A percentile compares a stretch with the other conserved stretches of the same genome.
Evolutionary conservation across 2,888 invertebrate genomes (phyloP).

Genomic region (Idaea straminata): DNA sequence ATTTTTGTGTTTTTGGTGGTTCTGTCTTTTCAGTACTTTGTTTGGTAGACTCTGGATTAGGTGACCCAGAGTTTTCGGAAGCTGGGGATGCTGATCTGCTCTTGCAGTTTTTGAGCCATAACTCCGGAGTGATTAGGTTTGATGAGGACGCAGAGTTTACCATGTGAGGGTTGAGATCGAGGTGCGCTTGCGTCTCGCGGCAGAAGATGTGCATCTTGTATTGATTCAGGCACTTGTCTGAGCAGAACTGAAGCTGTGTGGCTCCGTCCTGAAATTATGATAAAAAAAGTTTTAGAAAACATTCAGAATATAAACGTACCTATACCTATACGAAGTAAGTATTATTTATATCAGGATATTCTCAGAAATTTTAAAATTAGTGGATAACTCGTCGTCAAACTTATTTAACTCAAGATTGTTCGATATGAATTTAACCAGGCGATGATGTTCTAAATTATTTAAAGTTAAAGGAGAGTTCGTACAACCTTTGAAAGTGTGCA

Average conservation of each 20-base stretch:
- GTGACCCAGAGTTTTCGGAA: conserved; percentile 78
- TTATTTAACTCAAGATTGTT: no score
- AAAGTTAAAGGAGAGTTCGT: no score
- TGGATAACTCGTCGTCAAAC: no score
- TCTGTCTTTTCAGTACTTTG: conserved; percentile 48
- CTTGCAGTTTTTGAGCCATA: conserved; percentile 92
- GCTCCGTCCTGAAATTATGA: conserved; percentile 87
- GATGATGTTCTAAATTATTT: no score
- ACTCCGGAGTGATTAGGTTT: conserved; percentile 91
- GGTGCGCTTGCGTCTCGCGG: conserved; percentile 94
- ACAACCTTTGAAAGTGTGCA: no score
- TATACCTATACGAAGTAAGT: no score
- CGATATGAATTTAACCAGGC: no score
- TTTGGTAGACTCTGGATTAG: conserved; percentile 58
- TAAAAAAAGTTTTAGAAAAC: conserved; percentile 1
- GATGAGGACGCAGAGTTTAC: conserved; percentile 72
- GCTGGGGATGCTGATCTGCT: conserved; percentile 82
- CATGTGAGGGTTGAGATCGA: conserved; percentile 90
- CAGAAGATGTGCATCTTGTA: conserved; percentile 99
- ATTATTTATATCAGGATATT: conserved; percentile 2
- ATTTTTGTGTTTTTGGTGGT: conserved; percentile 50
- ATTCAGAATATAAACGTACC: no score
- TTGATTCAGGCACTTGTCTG: conserved; percentile 96
- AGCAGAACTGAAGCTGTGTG: conserved; percentile 93
- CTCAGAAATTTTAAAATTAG: no score